A percentile compares a stretch with the other conserved stretches of the same genome.
Conservation (phyloP, 1,140 invertebrate species). For the Bombus terrestris region DNA sequence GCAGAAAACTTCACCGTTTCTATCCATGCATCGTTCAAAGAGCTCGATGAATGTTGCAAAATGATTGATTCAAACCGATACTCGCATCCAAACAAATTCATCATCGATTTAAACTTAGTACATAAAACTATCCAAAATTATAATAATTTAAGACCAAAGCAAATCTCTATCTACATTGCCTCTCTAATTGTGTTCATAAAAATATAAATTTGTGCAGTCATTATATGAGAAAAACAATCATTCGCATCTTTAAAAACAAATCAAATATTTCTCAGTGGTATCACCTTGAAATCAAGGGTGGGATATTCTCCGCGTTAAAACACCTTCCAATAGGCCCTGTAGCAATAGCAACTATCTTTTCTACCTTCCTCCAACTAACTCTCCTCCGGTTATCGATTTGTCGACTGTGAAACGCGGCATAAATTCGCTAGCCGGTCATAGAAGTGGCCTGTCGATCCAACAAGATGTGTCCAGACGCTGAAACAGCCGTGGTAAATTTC, state of each 20-base stretch:
- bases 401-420: not conserved
- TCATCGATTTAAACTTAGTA: no score
- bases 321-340: not conserved
- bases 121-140: no score
- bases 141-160: no score
- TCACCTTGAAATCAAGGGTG: not conserved
- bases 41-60: not conserved
- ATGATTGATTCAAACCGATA: not conserved
- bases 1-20: not conserved
- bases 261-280: not conserved
- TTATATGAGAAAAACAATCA: no score
- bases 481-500: slow-evolving; percentile 53
- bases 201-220: no score
- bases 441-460: slow-evolving; percentile 24
- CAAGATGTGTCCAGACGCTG: slow-evolving; percentile 10
- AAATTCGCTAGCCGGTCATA: slow-evolving; percentile 26
- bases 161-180: no score
- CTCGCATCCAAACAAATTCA: not conserved
- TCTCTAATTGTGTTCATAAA: no score
- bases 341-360: not conserved
- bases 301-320: not conserved
- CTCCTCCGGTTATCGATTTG: not conserved
- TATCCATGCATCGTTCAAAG: not conserved
- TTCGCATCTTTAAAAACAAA: not conserved
- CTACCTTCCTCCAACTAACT: not conserved